Evolutionary conservation across 2,888 invertebrate genomes (phyloP), one percentile per base, ranked within the genome.

Genomic region (Hirtodrosophila cameraria): DNA sequence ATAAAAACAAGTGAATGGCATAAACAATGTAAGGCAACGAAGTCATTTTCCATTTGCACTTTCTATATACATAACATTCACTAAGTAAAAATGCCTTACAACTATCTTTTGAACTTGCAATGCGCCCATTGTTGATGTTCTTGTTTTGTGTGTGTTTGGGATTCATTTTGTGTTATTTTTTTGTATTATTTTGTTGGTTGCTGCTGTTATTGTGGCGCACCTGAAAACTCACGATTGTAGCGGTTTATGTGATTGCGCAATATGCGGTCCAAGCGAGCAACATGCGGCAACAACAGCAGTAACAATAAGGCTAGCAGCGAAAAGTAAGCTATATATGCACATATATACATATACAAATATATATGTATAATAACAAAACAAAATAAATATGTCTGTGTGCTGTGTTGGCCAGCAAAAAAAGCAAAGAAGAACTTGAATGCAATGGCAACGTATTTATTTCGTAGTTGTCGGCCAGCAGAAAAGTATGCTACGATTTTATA

Each of bases 151-250:
- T 25, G n/a, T n/a, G n/a, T n/a, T n/a, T n/a, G n/a, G n/a, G n/a
- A n/a, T n/a, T n/a, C n/a, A n/a, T n/a, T 52, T 36, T 3, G 28
- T 60, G 27, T 27, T 18, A n/a, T 20, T 20, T 30, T 33, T 11
- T 9, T 52, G 41, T 7, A 3, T 13, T 48, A 5, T 45, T 39
- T 52, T 54, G 48, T 20, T 45, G 23, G 20, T 25, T 46, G 30
- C 25, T 50, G 16, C 8, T 55, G 36, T 20, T 36, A 41, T 35
- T 60, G 72, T 50, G 83, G 84, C 48, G 39, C 78, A 79, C 84
- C 84, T 84, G 84, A 70, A 77, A 65, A 57, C 70, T 60, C 57
- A 65, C 62, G 70, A 84, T 84, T 81, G 84, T 54, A 50, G 59
- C 75, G 43, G 65, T 66, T 66, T 50, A 71, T 52, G 27, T 46